Base-by-base conservation (phyloP, 2,113 vertebrate species). In the Actenoides hombroni region DNA sequence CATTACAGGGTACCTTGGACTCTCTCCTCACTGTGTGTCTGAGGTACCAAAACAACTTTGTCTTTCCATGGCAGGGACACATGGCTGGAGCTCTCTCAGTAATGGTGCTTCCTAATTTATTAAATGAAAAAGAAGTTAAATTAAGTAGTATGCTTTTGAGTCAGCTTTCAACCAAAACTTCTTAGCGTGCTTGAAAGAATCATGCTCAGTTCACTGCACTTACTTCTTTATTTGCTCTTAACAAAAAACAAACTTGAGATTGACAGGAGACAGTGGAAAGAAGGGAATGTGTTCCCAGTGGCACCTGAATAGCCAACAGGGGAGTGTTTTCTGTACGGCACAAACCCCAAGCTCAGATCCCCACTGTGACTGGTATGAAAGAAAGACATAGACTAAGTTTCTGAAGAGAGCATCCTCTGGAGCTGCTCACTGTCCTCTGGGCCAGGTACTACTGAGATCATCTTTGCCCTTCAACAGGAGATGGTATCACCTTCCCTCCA, bases 1-100 rank as follows among this genome's bases (percentile, higher is more conserved):
- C 13, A 6, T 69, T 64, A 31, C 20, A 20, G 14, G 23, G 10
- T 37, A 26, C 17, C 16, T 73, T 84, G 77, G 40, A 16, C 18
- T 56, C 3, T 9, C 3, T 63, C 10, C 35, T 71, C 42, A 28
- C 20, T 73, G 25, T 1, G 0, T 40, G 59, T 17, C 12, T 2
- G 1, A 24, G n/a, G 21, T 11, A 65, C 39, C n/a, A 76, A 76
- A 78, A 61, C 21, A 12, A 39, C 12, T 16, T 46, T 75, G 37
- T 54, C 7, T 4, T 79, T 35, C n/a, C 25, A 11, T 10, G 31
- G 21, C 39, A 91, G 31, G 21, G 49, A 74, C 78, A 53, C 4
- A 3, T 11, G 17, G 44, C 51, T 89, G 54, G 29, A 57, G 33
- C 14, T 37, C 5, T 75, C 44, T 51, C 24, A 40, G 33, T 19